phyloP scores from a whole-genome alignment of 1,140 invertebrate species.

The Chrysomallon squamiferum region DNA sequence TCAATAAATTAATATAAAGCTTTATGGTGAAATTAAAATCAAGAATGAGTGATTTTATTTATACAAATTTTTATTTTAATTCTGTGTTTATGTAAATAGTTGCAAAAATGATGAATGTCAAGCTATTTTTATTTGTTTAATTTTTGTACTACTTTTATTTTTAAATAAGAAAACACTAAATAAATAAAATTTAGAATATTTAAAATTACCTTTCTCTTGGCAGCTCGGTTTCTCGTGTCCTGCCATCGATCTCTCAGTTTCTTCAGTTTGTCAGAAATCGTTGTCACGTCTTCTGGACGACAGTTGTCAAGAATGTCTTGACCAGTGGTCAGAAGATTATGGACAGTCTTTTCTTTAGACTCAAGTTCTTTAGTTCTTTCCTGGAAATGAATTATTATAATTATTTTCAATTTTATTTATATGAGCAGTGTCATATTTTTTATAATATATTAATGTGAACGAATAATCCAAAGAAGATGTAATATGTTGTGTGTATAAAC shows the following conservation, averaged over 20 bases:
- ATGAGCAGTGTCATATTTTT: not conserved
- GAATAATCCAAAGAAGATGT: too few species aligned
- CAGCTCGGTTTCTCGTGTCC: conserved; percentile 87
- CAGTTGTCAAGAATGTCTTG: conserved; percentile 88
- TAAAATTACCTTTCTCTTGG: conserved; percentile 69
- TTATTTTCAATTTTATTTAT: not conserved
- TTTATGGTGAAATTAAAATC: too few species aligned
- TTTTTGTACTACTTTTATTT: too few species aligned
- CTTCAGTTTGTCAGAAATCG: conserved; percentile 85
- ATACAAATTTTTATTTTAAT: too few species aligned
- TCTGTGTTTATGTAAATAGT: too few species aligned
- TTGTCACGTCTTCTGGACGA: conserved; percentile 76
- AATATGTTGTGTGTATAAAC: too few species aligned
- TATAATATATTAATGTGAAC: not conserved
- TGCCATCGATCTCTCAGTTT: conserved; percentile 94
- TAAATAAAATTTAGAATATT: too few species aligned
- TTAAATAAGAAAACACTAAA: too few species aligned
- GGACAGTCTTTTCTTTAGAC: conserved; percentile 87
- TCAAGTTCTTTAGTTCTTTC: conserved; percentile 93
- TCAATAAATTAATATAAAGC: too few species aligned
- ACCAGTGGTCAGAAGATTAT: conserved; percentile 87
- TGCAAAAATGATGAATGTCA: too few species aligned
- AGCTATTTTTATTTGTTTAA: too few species aligned
- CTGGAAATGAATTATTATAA: conserved; percentile 38
- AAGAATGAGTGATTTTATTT: too few species aligned